Evolutionary conservation across 2,888 invertebrate species (phyloP), one percentile per base, ranked within the genome.

Genomic region (Microplitis deprimator): DNA sequence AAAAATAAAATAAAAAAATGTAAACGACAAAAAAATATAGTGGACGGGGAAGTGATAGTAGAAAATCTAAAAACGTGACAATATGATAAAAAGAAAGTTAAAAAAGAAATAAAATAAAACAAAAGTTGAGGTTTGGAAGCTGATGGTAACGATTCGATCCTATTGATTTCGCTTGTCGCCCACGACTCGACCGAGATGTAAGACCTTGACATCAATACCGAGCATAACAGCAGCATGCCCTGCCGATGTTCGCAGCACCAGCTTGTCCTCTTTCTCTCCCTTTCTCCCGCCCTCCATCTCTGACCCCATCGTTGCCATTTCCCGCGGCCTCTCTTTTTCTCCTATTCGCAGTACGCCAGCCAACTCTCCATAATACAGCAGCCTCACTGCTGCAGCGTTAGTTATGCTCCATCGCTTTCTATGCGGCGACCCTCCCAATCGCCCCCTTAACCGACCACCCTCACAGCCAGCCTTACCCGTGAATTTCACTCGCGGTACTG

Each of bases 151-250:
- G 85, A 86, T 87, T 87, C 86, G 83, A 84, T 88, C 84, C 83
- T 87, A 88, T 88, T 87, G 87, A 87, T 87, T 86, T 84, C 83
- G 83, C 83, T 86, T 89, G 83, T 86, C 87, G 78, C 86, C 87
- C 89, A 81, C 88, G 86, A 88, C 82, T 84, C 82, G 82, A 86
- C 82, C 87, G 86, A 85, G 87, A 85, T 84, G 84, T 82, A 85
- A 83, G 87, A 87, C 88, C 87, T 87, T 87, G 87, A 87, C 88
- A 87, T 87, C 85, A 84, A 86, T 86, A 86, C 83, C 82, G 81
- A 60, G 75, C 75, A 77, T 68, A 81, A 83, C 83, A 84, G 84
- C 85, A 85, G 85, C 88, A 85, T 79, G 86, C 85, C 84, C 86
- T 71, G 67, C 69, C 77, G 38, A 73, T 60, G 64, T 50, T 61